phyloP scores from a whole-genome alignment of 1,140 invertebrate species.

The Meloidogyne floridensis region DNA sequence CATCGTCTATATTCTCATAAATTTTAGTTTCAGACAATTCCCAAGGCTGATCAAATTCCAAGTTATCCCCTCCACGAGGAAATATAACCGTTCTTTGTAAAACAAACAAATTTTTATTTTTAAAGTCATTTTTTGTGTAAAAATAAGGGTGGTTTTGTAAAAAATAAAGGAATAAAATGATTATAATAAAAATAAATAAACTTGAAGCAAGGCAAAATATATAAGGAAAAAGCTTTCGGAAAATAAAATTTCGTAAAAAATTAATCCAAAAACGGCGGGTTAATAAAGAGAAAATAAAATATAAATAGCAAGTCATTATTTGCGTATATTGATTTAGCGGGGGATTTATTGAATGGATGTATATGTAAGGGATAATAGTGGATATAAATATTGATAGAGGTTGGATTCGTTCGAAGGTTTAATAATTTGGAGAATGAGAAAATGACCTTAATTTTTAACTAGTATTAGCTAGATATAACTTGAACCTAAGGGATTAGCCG shows the following conservation, averaged over 20 bases:
- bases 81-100: not conserved
- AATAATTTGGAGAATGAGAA: no score
- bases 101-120: not conserved
- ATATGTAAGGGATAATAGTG: no score
- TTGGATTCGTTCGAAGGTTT: no score
- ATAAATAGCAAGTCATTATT: not conserved
- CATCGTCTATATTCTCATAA: conserved; percentile 19
- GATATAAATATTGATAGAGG: no score
- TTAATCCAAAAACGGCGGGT: not conserved
- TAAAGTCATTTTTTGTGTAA: not conserved
- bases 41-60: conserved; percentile 51
- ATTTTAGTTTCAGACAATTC: not conserved
- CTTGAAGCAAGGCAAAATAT: not conserved
- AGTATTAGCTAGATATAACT: no score
- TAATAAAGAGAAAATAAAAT: not conserved
- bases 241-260: not conserved
- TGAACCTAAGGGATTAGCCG: no score
- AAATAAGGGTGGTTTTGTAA: not conserved
- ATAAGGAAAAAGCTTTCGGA: not conserved
- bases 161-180: not conserved
- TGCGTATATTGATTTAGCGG: no score
- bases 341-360: no score
- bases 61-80: conserved; percentile 39
- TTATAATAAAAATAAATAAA: not conserved
- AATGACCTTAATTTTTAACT: no score